Base-by-base conservation (phyloP, 2,797 vertebrate genomes). In the Apogon hyalosoma region DNA sequence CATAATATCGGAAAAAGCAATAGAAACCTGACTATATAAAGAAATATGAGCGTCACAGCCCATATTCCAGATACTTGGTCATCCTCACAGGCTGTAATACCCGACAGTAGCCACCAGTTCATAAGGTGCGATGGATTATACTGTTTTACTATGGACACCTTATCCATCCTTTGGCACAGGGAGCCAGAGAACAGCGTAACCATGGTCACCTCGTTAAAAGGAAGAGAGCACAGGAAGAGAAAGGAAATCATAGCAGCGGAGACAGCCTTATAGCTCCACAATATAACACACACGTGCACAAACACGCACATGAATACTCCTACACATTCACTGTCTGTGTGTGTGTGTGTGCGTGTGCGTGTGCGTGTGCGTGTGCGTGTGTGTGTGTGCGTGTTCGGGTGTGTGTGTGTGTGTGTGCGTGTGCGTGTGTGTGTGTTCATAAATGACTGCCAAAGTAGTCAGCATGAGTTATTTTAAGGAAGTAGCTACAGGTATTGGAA, bases 121-220 rank as follows among this genome's bases (percentile, higher is more conserved):
- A 74, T 73, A 67, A 65, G 56, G 49, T 41, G 60, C 3, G 13
- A 83, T 79, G 69, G 64, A 87, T 81, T 60, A 46, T 50, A 62
- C 48, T 49, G 48, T 67, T 74, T 19, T 19, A 3, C 66, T 60
- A 38, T 61, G 71, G 66, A 70, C 46, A 73, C 42, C 13, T 75
- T 66, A 80, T 82, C 67, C 59, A 78, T 87, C 60, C 68, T 66
- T 18, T 57, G 51, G 28, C 46, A 64, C 63, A 42, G 15, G 14
- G 53, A 49, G 52, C 62, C 47, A 38, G 46, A 51, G 57, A 58
- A 81, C 69, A 67, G 38, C 8, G 58, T 82, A 80, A 82, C 75
- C 79, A 77, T 75, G 79, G 77, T 69, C 80, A 71, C 67, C 57
- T 77, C 64, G 68, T 88, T 78, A 83, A 73, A 84, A 42, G 53